Base-by-base conservation (phyloP, 2,888 invertebrate species). In the Mesopsocus fuscifrons region DNA sequence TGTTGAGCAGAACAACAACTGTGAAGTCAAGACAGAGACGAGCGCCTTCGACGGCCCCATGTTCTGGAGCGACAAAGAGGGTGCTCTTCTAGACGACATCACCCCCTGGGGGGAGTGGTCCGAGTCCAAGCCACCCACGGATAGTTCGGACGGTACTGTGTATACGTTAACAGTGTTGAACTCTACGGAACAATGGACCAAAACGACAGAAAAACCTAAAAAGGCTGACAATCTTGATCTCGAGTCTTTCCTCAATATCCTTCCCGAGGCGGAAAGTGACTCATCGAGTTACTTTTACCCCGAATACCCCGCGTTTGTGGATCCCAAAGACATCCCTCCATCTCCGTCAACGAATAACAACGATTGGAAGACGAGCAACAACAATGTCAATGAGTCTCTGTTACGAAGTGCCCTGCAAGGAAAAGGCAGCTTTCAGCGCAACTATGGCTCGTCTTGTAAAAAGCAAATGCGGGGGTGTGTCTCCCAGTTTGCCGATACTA, bases 141-240 rank as follows among this genome's bases (percentile, higher is more conserved):
- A 62, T 50, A 77, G 76, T 55, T 77, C 78, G n/a, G 81, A 81
- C 54, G 80, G 81, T 50, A 74, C 77, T 59, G 85, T 85, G 56
- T 85, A 85, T 60, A 85, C 85, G 45, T 64, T 87, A 49, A 85
- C 85, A 55, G 84, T 85, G 58, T 72, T 87, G 56, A 84, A 85
- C 61, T 20, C 38, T 3, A 38, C 9, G 20, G 38, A 38, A 9
- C n/a, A 15, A 13, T 38, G 38, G 38, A 20, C 17, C n/a, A 40
- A 32, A 41, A 33, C 13, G 30, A 40, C 20, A 5, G 30, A 21
- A 41, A 40, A 32, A 34, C 5, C 9, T 13, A 49, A 32, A 41
- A 26, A 43, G n/a, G 30, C 6, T 3, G 38, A 38, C n/a, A 38
- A 72, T 11, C 60, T 83, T 52, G 84, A 85, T 59, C 71, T 85